These are phyloP conservation scores for Neosilurus hyrtlii DNA, from an alignment of 2,797 vertebrate species.

Conservation along the genomic window DNA sequence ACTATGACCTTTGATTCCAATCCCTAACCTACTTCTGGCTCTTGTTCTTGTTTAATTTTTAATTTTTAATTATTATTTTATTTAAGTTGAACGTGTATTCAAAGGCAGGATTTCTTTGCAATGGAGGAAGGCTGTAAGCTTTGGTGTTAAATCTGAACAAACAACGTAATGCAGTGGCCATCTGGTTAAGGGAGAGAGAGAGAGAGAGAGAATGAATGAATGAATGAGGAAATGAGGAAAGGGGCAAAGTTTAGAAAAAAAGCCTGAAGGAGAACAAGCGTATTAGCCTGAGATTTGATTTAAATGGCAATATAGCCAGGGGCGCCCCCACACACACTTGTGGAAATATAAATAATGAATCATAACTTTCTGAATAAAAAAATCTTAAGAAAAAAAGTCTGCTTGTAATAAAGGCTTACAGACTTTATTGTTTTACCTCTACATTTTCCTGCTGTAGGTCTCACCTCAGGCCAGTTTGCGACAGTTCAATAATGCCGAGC, in stretches of 20 bases:
- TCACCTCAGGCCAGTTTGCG: conserved; percentile 73
- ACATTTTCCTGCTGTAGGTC: conserved; percentile 58
- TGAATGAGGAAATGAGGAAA: conserved; percentile 32
- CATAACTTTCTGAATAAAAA: conserved; percentile 53
- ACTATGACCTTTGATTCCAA: conserved; percentile 69
- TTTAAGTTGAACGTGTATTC: neutral
- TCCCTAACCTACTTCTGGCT: conserved; percentile 58
- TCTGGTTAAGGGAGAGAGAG: conserved; percentile 66
- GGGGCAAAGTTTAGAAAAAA: conserved; percentile 44
- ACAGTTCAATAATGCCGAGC: conserved; percentile 79
- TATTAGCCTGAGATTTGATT: conserved; percentile 72
- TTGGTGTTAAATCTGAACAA: conserved; percentile 77
- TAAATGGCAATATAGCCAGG: conserved; percentile 73
- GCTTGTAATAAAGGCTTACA: conserved; percentile 61
- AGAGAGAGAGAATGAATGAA: conserved; percentile 41
- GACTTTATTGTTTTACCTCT: conserved; percentile 64
- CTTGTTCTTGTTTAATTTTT: neutral
- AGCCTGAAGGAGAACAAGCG: conserved; percentile 42
- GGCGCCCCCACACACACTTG: conserved; percentile 57
- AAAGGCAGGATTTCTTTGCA: conserved; percentile 55
- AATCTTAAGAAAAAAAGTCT: conserved; percentile 55
- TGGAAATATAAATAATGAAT: conserved; percentile 73
- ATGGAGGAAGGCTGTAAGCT: conserved; percentile 65
- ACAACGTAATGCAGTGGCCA: conserved; percentile 77
- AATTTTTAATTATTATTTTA: neutral